A percentile compares a stretch with the other conserved stretches of the same genome.
Conservation (phyloP, 2,113 vertebrate species). For the Ancistrus triradiatus region DNA sequence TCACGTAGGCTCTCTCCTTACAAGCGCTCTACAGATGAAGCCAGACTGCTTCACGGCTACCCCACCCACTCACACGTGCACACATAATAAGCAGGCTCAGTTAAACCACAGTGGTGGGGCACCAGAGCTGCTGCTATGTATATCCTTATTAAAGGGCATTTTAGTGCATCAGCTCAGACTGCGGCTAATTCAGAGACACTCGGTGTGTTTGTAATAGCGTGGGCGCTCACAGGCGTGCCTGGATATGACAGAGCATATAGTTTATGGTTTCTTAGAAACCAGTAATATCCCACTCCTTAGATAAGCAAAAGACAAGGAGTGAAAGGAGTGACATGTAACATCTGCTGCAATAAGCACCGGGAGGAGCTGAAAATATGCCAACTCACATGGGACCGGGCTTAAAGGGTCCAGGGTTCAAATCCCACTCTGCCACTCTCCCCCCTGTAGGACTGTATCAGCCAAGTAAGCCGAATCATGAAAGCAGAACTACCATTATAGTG, state of each 20-base stretch:
- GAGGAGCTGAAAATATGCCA: no score
- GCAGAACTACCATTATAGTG: no score
- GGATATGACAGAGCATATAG: background rate
- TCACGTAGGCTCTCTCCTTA: conserved; percentile 7
- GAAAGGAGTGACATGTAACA: no score
- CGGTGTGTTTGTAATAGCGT: background rate
- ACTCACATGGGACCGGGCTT: no score
- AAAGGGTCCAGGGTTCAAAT: no score
- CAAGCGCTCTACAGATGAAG: conserved; percentile 15
- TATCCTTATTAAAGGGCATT: conserved; percentile 36
- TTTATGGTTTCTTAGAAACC: background rate
- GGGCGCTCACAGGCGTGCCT: background rate
- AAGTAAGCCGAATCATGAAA: no score
- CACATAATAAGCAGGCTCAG: conserved; percentile 45
- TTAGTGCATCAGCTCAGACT: conserved; percentile 11
- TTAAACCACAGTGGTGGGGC: conserved; percentile 53
- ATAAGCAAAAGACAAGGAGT: no score
- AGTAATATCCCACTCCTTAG: no score
- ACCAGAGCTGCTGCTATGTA: conserved; percentile 32
- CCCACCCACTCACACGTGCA: conserved; percentile 27
- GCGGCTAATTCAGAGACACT: background rate
- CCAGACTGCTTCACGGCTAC: background rate
- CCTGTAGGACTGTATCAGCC: no score
- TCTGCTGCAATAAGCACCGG: no score
- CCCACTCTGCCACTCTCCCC: no score